phyloP scores from a whole-genome alignment of 2,797 vertebrate genomes.

The Margarornis squamiger region DNA sequence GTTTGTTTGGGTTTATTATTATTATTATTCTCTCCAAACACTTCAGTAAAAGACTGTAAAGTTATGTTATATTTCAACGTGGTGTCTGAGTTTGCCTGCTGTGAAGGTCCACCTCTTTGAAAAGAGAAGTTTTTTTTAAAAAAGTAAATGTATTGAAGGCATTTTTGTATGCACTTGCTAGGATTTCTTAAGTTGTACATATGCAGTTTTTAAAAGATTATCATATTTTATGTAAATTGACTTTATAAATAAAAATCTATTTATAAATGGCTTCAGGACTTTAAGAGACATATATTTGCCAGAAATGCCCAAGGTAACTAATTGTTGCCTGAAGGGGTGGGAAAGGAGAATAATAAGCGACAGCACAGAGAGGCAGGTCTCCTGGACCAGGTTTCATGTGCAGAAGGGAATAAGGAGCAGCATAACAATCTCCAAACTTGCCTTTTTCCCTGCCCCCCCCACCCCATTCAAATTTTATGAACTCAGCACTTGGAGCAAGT shows the following conservation, averaged over 20 bases:
- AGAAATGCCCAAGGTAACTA: not conserved
- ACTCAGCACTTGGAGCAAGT: not conserved
- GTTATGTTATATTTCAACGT: not conserved
- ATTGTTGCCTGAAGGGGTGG: not conserved
- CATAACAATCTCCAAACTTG: not conserved
- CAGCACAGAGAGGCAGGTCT: not conserved
- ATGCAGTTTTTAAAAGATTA: constrained; percentile 84
- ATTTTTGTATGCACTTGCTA: constrained; percentile 89
- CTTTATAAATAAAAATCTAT: constrained; percentile 90
- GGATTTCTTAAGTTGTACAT: constrained; percentile 84
- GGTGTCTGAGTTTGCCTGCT: constrained; percentile 44
- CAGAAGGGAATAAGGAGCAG: not conserved
- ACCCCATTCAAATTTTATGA: not conserved
- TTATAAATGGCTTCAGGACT: constrained; percentile 76
- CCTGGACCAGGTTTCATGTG: not conserved
- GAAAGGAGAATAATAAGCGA: not conserved
- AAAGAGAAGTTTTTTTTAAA: constrained; percentile 52
- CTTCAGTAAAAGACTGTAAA: constrained; percentile 53
- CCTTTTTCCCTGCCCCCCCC: too few relatives aligned
- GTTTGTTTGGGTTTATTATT: not conserved
- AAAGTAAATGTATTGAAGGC: constrained; percentile 70
- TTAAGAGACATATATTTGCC: not conserved
- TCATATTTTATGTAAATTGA: constrained; percentile 86
- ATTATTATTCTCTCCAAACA: constrained; percentile 1
- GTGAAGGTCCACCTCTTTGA: constrained; percentile 74